Percentiles rank a stretch among this genome's conserved stretches.
Evolutionary conservation across 2,113 vertebrate genomes (phyloP).

Genomic region (Laticauda colubrina): DNA sequence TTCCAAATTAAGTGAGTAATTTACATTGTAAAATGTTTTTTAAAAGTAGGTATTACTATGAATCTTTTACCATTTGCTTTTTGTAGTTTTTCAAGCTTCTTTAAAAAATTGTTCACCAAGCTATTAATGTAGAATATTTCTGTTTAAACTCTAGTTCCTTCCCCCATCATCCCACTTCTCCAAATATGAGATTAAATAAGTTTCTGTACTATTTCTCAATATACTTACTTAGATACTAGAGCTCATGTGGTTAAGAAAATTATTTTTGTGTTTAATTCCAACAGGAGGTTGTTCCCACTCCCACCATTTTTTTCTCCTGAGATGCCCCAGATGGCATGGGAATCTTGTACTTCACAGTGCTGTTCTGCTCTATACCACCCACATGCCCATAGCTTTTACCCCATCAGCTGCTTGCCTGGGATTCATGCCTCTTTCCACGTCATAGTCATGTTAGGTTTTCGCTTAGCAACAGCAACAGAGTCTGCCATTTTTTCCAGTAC

Average conservation of each 20-base stretch:
- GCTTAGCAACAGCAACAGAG: background rate
- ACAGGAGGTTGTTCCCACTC: too few species aligned
- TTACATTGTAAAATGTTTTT: background rate
- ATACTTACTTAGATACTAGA: background rate
- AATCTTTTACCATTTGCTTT: background rate
- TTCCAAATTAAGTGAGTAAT: slow-evolving; percentile 81
- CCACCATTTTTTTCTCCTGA: too few species aligned
- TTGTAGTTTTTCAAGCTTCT: background rate
- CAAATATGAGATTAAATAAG: background rate
- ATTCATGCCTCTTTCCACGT: background rate
- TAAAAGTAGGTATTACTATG: background rate
- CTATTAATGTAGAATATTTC: background rate
- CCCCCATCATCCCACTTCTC: background rate
- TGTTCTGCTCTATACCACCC: too few species aligned
- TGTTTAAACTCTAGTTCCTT: background rate
- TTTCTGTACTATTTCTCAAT: background rate
- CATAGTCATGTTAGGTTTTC: background rate
- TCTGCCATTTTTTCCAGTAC: background rate
- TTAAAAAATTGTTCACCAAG: background rate
- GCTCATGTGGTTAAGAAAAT: background rate
- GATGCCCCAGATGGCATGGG: too few species aligned
- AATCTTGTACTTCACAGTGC: too few species aligned
- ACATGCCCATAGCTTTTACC: background rate
- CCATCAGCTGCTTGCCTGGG: background rate
- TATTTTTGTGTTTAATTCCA: background rate